A percentile compares a stretch with the other conserved stretches of the same genome.
phyloP scores from a whole-genome alignment of 2,797 vertebrate species.

The Loris lydekkerianus region DNA sequence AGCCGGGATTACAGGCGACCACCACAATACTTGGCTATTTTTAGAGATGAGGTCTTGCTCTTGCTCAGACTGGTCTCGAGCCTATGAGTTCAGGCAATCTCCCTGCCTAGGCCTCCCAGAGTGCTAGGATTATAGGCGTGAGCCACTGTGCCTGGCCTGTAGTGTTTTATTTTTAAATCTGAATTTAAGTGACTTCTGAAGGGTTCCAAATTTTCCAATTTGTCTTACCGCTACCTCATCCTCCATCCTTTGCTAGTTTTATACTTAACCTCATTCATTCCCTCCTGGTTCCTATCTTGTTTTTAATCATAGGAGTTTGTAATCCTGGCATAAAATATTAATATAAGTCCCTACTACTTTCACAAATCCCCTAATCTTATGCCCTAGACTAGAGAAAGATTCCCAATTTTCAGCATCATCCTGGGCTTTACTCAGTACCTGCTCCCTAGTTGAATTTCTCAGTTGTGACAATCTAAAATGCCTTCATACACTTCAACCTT shows the following conservation, averaged over 20 bases:
- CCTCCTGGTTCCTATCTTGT: slow-evolving; percentile 34
- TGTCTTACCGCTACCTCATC: neutral
- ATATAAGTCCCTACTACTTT: neutral
- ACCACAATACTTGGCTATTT: no score
- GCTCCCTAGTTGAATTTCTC: no score
- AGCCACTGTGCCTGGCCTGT: no score
- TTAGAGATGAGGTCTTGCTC: no score
- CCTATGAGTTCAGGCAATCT: no score
- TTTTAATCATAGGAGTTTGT: neutral
- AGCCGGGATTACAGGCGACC: no score
- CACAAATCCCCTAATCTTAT: neutral
- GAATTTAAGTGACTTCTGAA: neutral
- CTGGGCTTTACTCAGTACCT: neutral
- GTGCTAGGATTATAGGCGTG: no score
- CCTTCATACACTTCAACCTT: neutral
- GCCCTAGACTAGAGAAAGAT: neutral
- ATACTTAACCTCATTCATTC: neutral
- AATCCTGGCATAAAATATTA: neutral
- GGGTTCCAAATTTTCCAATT: neutral
- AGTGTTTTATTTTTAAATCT: slow-evolving; percentile 53
- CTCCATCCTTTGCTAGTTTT: slow-evolving; percentile 3
- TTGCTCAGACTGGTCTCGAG: no score
- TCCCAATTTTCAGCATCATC: neutral
- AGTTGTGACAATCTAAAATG: neutral
- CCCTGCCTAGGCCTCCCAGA: no score